Percentiles rank a stretch among this genome's conserved stretches.
Conservation (phyloP, 2,888 invertebrate genomes). For the Drosophila infuscata region DNA sequence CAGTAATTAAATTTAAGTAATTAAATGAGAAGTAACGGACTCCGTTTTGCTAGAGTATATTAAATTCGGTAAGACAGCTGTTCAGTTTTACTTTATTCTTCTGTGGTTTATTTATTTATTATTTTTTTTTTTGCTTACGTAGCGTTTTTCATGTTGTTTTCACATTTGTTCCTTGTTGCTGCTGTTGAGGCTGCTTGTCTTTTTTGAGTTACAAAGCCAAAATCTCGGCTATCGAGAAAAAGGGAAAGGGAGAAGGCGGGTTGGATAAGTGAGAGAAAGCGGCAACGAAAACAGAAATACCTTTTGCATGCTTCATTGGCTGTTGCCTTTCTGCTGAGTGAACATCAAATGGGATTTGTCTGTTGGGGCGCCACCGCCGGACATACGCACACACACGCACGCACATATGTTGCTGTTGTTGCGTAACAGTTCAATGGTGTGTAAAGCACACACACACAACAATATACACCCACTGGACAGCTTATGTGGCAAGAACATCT, state of each 20-base stretch:
- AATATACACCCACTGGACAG: conserved; percentile 12
- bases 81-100: background rate
- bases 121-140: conserved; percentile 26
- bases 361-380: conserved; percentile 53
- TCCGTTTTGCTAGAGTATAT: conserved; percentile 2
- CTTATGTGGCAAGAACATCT: conserved; percentile 60
- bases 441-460: conserved; percentile 58
- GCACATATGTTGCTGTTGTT: conserved; percentile 54
- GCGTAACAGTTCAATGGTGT: conserved; percentile 76
- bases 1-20: background rate
- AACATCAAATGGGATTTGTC: conserved; percentile 80
- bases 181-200: conserved; percentile 42
- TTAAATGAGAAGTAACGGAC: background rate
- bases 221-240: conserved; percentile 62
- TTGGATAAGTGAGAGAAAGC: conserved; percentile 10
- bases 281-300: conserved; percentile 73
- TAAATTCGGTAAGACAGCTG: background rate
- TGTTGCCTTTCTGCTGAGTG: conserved; percentile 79
- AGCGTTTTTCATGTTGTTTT: conserved; percentile 76
- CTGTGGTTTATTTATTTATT: conserved; percentile 2
- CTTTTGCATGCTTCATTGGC: conserved; percentile 82
- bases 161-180: conserved; percentile 70
- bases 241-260: background rate
- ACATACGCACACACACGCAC: conserved; percentile 53
- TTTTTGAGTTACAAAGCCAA: conserved; percentile 79